Conservation (phyloP, 2,888 invertebrate genomes). For the Cantharis rufa region DNA sequence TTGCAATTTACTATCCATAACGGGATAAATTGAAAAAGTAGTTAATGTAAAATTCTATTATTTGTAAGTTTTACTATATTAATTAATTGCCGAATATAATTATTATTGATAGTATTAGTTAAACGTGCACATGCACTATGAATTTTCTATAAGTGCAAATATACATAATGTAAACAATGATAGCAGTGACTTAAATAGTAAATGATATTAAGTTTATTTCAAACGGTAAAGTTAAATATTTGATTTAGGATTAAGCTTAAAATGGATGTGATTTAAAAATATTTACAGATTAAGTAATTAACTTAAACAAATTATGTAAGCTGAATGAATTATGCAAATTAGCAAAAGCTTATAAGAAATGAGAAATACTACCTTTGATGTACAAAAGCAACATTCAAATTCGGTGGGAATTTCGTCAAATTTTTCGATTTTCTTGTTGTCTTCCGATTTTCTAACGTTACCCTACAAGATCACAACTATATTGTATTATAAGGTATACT, state of each 20-base stretch:
- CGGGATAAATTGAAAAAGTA: neutral
- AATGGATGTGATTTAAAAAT: neutral
- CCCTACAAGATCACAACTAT: conserved; percentile 54
- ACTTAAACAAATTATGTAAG: neutral
- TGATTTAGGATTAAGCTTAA: neutral
- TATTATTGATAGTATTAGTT: neutral
- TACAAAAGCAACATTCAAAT: conserved; percentile 97
- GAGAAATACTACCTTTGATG: conserved; percentile 78
- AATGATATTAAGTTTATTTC: neutral
- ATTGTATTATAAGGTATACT: neutral
- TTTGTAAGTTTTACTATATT: neutral
- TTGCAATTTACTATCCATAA: neutral
- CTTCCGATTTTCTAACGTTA: conserved; percentile 66
- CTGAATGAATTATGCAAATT: conserved; percentile 21
- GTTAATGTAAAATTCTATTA: neutral
- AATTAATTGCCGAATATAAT: neutral
- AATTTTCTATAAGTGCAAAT: neutral
- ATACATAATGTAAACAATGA: neutral
- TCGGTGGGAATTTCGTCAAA: conserved; percentile 91
- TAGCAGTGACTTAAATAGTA: neutral
- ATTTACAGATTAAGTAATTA: neutral
- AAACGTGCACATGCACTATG: conserved; percentile 2
- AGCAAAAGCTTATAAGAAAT: conserved; percentile 21
- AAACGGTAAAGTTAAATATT: neutral
- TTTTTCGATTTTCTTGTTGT: conserved; percentile 62